Base-by-base conservation (phyloP, 2,113 vertebrate genomes). In the Pachycephala philippinensis region DNA sequence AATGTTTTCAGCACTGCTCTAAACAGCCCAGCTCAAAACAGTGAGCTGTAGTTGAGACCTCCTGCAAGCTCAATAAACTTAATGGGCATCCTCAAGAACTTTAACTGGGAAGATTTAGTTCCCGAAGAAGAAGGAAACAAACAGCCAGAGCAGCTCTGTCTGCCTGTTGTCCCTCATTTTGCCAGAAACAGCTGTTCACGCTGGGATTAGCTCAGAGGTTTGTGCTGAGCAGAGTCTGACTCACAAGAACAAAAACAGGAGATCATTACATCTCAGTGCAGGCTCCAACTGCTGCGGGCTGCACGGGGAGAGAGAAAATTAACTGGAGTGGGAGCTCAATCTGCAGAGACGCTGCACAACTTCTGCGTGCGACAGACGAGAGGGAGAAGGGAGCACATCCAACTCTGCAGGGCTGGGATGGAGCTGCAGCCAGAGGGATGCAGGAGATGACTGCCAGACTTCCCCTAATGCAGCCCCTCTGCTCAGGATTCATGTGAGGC, bases 21-120 rank as follows among this genome's bases (percentile, higher is more conserved):
- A 12, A 97, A 87, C 79, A 95, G 95, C 87, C 88, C 85, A 88
- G 80, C 89, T 86, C 2, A 69, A 93, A 85, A 95, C 70, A 84
- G 79, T 92, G 91, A 97, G 95, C 97, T 96, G 85, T 91, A 75
- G 80, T 92, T 91, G 95, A 85, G 88, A 68, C 85, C 88, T 94
- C 97, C 96, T 85, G 93, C 54, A 59, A 90, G 93, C 81, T 92
- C 89, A 42, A 91, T 96, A 95, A 92, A 96, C 90, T 84, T 96
- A 97, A 97, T 93, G 95, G 93, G 78, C 74, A 64, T 84, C 93
- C 78, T 91, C 75, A 82, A 93, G 88, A 95, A 94, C 81, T 96
- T 95, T 85, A 95, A 96, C 89, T 82, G 93, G 93, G 53, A 95
- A 94, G 94, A 96, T 97, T 97, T 96, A 94, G 84, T 31, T 94